These are phyloP conservation scores for Pyrocoelia pectoralis DNA, from an alignment of 2,888 invertebrate genomes.

Conservation along the genomic window DNA sequence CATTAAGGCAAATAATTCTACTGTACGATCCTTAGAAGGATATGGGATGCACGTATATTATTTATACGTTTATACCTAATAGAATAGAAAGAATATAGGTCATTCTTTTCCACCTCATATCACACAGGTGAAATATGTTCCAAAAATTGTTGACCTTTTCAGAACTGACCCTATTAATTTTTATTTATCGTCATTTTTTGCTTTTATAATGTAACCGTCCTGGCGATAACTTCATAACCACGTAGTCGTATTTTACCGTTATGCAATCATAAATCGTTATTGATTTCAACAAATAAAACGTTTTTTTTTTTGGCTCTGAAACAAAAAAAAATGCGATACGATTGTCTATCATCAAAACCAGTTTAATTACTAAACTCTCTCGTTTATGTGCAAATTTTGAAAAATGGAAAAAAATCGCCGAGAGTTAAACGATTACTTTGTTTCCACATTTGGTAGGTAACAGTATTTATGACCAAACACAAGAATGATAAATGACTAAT, in stretches of 20 bases:
- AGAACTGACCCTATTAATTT: conserved; percentile 48
- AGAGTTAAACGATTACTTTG: background rate
- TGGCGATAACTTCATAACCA: conserved; percentile 19
- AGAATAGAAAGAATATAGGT: conserved; percentile 40
- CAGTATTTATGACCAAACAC: background rate
- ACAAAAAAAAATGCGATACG: background rate
- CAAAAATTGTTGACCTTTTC: conserved; percentile 48
- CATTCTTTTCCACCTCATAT: conserved; percentile 43
- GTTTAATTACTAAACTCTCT: background rate
- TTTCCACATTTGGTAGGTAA: background rate
- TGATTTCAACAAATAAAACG: background rate
- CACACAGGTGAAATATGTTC: conserved; percentile 44
- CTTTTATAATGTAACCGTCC: conserved; percentile 37
- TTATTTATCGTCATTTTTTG: conserved; percentile 44
- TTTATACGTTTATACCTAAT: conserved; percentile 34
- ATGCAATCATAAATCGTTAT: conserved; percentile 8
- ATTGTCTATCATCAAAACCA: conserved; percentile 1
- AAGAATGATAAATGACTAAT: background rate
- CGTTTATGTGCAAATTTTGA: background rate
- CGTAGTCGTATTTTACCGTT: conserved; percentile 10
- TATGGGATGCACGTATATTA: background rate
- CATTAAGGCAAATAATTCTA: too few species aligned
- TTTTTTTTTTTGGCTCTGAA: background rate
- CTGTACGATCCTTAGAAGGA: too few species aligned
- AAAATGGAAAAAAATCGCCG: background rate